Base-by-base conservation (phyloP, 2,113 vertebrate species). In the Tringa solitaria region DNA sequence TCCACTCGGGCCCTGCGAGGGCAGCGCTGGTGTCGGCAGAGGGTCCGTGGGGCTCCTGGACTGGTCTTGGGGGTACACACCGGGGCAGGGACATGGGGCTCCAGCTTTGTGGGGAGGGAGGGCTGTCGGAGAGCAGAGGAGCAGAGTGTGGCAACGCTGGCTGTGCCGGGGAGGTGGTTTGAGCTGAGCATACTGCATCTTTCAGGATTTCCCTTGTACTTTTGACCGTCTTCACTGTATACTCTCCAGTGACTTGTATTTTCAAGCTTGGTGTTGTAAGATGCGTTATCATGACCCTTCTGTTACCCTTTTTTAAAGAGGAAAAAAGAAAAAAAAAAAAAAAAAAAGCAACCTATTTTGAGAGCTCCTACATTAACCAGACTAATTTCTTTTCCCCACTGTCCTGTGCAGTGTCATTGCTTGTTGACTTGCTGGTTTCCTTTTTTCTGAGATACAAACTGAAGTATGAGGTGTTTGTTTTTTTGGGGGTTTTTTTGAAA, bases 231-330 rank as follows among this genome's bases (percentile, higher is more conserved):
- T 65, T 97, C 97, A 95, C 95, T 97, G 94, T 96, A 92, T 96
- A 68, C 82, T 95, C 80, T 94, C 95, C 96, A 95, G 94, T 97
- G 97, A 96, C 73, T 81, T 95, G 93, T 97, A 95, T 93, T 94
- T 93, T 54, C 95, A 94, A 94, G 97, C 97, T 96, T 94, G 93
- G 67, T 97, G 96, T 95, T 98, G 91, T 97, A 93, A 97, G 95
- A 86, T 96, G 60, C 89, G 24, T 68, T 77, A 60, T 77, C 28
- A 87, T 59, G 91, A 22, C 21, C 46, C 8, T 53, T 53, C 46
- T 48, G 46, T 48, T 48, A 48, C 5, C 46, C 46, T 56, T 56
- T 84, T 89, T 80, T 65, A 59, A 83, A 61, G 57, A n/a, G 46
- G 46, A 19, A 46, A 46, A 60, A 77, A 59, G 11, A 50, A 46